Percentiles rank a stretch among this genome's conserved stretches.
Evolutionary conservation across 2,797 vertebrate species (phyloP).

Genomic region (Semotilus atromaculatus): DNA sequence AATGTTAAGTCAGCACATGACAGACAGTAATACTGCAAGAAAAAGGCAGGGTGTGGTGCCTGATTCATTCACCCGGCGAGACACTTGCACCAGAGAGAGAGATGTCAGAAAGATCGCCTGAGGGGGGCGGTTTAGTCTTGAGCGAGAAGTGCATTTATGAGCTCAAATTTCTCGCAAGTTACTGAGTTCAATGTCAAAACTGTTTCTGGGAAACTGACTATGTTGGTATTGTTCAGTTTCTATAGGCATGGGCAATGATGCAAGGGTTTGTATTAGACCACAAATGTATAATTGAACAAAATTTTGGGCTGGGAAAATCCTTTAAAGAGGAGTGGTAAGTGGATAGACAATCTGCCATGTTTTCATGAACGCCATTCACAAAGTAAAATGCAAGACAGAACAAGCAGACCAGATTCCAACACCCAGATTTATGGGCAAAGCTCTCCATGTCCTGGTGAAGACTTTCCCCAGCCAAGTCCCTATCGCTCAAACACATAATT

Average conservation of each 20-base stretch:
- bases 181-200: slow-evolving; percentile 17
- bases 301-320: background rate
- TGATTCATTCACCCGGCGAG: slow-evolving; percentile 14
- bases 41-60: background rate
- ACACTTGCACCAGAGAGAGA: background rate
- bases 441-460: slow-evolving; percentile 33
- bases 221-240: too few species aligned
- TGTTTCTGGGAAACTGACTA: slow-evolving; percentile 6
- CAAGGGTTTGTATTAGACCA: background rate
- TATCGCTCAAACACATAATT: slow-evolving; percentile 29
- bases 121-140: background rate
- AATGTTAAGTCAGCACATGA: slow-evolving; percentile 14
- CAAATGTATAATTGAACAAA: background rate
- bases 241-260: too few species aligned
- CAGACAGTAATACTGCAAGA: background rate
- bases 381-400: slow-evolving; percentile 65
- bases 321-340: background rate
- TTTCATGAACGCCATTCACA: slow-evolving; percentile 7
- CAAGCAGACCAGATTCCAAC: slow-evolving; percentile 69
- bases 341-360: slow-evolving; percentile 18
- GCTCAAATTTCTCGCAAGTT: slow-evolving; percentile 4
- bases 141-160: background rate
- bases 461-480: slow-evolving; percentile 23
- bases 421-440: slow-evolving; percentile 55
- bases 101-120: background rate